phyloP scores from a whole-genome alignment of 2,888 invertebrate species.

The Cheilosia urbana region DNA sequence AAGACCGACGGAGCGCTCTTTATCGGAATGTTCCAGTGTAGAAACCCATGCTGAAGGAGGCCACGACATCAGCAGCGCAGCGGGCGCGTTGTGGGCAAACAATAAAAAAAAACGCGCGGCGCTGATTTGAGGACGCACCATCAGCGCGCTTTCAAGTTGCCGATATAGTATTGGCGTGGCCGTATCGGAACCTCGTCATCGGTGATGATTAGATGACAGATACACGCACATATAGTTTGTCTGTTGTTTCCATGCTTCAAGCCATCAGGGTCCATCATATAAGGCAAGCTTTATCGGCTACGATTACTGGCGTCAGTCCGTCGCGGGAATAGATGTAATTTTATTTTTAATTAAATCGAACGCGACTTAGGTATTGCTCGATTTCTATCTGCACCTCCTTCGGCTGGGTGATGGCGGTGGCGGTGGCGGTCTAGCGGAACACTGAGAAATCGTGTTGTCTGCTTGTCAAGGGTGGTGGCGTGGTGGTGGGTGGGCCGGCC shows the following conservation, averaged over 20 bases:
- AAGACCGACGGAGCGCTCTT: slow-evolving; percentile 24
- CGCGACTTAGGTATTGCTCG: slow-evolving; percentile 51
- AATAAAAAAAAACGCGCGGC: slow-evolving; percentile 47
- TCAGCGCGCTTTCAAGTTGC: slow-evolving; percentile 47
- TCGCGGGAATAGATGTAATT: slow-evolving; percentile 58
- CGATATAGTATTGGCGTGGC: slow-evolving; percentile 39
- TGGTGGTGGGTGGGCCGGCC: slow-evolving; percentile 34
- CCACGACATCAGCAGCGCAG: slow-evolving; percentile 45
- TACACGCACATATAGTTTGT: slow-evolving; percentile 57
- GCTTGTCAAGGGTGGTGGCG: slow-evolving; percentile 42
- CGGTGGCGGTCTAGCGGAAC: slow-evolving; percentile 40
- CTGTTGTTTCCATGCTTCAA: slow-evolving; percentile 42
- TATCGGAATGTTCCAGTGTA: slow-evolving; percentile 58
- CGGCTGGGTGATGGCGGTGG: slow-evolving; percentile 26
- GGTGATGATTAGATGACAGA: slow-evolving; percentile 67
- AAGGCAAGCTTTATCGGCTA: slow-evolving; percentile 30
- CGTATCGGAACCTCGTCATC: slow-evolving; percentile 58
- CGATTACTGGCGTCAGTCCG: slow-evolving; percentile 65
- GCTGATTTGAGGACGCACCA: slow-evolving; percentile 56
- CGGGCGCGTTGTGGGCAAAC: slow-evolving; percentile 30
- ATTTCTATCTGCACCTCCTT: slow-evolving; percentile 53
- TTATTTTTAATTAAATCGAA: slow-evolving; percentile 68
- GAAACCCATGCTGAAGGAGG: slow-evolving; percentile 49
- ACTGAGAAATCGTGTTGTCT: slow-evolving; percentile 47
- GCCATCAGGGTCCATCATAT: slow-evolving; percentile 41